These are phyloP conservation scores for Penaeus indicus DNA, from an alignment of 1,140 invertebrate species.

Conservation along the genomic window DNA sequence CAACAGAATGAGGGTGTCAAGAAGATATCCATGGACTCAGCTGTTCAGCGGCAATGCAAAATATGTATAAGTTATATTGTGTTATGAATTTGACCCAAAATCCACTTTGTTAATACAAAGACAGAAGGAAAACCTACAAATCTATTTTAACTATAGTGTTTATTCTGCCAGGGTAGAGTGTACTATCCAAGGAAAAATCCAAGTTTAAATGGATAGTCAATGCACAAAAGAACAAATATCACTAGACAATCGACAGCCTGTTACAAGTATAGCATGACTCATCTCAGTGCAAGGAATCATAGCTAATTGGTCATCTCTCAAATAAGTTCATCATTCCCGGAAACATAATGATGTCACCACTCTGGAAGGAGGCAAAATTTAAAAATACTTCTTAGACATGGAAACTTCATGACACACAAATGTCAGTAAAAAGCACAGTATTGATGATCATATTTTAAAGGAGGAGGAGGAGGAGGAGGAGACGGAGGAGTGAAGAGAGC, in stretches of 20 bases:
- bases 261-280: constrained; percentile 76
- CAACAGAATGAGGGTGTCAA: constrained; percentile 73
- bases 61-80: neutral
- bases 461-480: no score
- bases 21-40: constrained; percentile 71
- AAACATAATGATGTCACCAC: constrained; percentile 77
- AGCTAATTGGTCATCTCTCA: constrained; percentile 76
- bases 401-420: no score
- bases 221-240: neutral
- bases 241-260: constrained; percentile 73
- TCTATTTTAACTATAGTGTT: neutral
- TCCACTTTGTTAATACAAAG: neutral
- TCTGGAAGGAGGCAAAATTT: constrained; percentile 70
- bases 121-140: no score
- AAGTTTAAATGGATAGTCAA: neutral
- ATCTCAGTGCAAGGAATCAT: constrained; percentile 78
- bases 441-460: no score
- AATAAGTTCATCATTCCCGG: constrained; percentile 75
- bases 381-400: no score
- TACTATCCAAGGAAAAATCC: neutral
- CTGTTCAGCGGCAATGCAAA: constrained; percentile 71
- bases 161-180: neutral
- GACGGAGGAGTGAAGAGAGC: no score
- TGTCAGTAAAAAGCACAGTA: no score
- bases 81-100: no score